These are phyloP conservation scores for Gymnothorax reevesii DNA, from an alignment of 2,797 vertebrate species.

Conservation along the genomic window DNA sequence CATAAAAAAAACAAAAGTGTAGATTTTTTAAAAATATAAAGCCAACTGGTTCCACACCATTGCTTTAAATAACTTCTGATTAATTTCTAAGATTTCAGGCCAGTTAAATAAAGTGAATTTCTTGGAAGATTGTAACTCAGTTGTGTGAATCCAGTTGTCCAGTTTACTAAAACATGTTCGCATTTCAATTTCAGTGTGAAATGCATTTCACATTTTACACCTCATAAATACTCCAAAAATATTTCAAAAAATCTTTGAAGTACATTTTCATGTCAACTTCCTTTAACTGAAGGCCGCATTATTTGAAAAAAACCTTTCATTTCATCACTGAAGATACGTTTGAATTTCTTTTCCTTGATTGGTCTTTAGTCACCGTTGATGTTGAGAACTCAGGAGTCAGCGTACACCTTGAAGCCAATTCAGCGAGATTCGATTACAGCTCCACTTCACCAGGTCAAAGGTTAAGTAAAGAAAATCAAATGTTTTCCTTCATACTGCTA, in stretches of 20 bases:
- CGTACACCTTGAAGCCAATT: slow-evolving; percentile 74
- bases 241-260: not conserved
- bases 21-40: no score
- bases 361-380: slow-evolving; percentile 66
- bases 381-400: slow-evolving; percentile 62
- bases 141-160: no score
- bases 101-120: no score
- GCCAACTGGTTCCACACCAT: no score
- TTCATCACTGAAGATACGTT: slow-evolving; percentile 22
- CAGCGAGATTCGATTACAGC: slow-evolving; percentile 79
- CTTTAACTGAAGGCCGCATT: slow-evolving; percentile 36
- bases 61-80: no score
- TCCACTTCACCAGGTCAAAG: slow-evolving; percentile 80
- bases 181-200: no score
- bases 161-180: no score
- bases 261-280: slow-evolving; percentile 4
- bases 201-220: not conserved
- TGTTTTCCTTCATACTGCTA: slow-evolving; percentile 78
- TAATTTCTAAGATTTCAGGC: no score
- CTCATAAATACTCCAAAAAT: not conserved
- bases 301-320: slow-evolving; percentile 51
- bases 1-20: no score
- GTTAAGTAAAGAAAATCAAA: slow-evolving; percentile 90
- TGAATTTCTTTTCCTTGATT: slow-evolving; percentile 51
- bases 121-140: no score